Percentiles rank a stretch among this genome's conserved stretches.
phyloP scores from a whole-genome alignment of 2,797 vertebrate species.

The Enteromius treurensis region DNA sequence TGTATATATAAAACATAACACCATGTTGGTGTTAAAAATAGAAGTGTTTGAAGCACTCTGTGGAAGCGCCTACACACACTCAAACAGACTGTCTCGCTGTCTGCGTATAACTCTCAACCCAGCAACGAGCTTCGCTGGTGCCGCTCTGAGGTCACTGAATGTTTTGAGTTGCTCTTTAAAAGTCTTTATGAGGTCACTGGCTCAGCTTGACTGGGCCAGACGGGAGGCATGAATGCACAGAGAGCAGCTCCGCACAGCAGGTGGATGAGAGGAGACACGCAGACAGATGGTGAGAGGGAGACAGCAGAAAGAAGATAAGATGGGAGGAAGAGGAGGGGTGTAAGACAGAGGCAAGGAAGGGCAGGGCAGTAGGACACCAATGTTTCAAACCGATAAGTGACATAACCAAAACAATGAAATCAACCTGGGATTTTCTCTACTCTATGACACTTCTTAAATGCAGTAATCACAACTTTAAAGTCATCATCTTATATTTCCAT shows the following conservation, averaged over 20 bases:
- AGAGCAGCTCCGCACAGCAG: conserved; percentile 56
- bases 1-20: conserved; percentile 5
- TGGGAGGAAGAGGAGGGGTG: conserved; percentile 50
- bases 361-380: conserved; percentile 38
- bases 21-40: conserved; percentile 16
- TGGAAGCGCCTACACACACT: neutral
- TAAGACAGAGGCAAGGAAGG: conserved; percentile 52
- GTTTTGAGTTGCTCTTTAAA: conserved; percentile 52
- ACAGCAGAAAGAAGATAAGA: conserved; percentile 55
- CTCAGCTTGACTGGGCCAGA: conserved; percentile 42
- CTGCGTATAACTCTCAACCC: conserved; percentile 32
- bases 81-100: conserved; percentile 17
- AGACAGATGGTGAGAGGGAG: conserved; percentile 68
- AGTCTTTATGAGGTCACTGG: conserved; percentile 56
- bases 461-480: neutral
- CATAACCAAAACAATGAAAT: conserved; percentile 18
- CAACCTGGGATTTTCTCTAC: neutral
- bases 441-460: neutral
- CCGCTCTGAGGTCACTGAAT: conserved; percentile 44
- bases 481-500: neutral
- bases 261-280: conserved; percentile 61
- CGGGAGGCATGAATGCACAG: conserved; percentile 41
- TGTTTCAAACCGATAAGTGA: conserved; percentile 37
- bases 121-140: conserved; percentile 24
- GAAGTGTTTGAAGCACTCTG: conserved; percentile 5